Evolutionary conservation across 2,113 vertebrate genomes (phyloP), one percentile per base, ranked within the genome.

Genomic region (Balaeniceps rex): DNA sequence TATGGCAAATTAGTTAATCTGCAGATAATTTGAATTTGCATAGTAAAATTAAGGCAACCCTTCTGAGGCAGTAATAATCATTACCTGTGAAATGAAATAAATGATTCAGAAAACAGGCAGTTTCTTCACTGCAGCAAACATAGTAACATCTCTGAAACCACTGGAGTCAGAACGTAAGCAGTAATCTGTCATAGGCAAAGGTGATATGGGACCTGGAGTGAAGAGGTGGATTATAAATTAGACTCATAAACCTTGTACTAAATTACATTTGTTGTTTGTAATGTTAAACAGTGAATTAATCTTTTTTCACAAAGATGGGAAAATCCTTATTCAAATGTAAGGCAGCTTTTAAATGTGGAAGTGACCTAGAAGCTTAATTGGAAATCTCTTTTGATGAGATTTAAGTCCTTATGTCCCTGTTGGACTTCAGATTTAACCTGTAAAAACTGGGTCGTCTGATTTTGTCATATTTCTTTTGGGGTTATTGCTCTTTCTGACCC

Each of bases 261-360:
- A 92, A 90, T 74, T 88, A 65, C 12, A 36, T 6, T 83, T 90
- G n/a, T 6, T 86, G 34, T 94, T 93, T 94, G 70, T 69, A 92
- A 52, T 96, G 85, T 69, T 93, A 90, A 95, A 74, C 10, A 80
- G 40, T n/a, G 44, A 77, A 84, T 64, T 83, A 79, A 68, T 55
- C 5, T 19, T 44, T 84, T 66, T 89, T 71, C 33, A 65, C 79
- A 92, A 72, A 92, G 65, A 69, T 86, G 94, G 88, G 88, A 93
- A 94, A 92, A 69, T 49, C 25, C 19, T 86, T 80, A 94, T 90
- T 93, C 85, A 96, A 94, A 95, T 92, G 12, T 38, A 72, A 61
- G 7, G 3, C 33, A 58, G 18, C 14, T 90, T 93, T 92, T 80
- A 69, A 79, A 79, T 28, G 12, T 91, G 47, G n/a, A 81, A 71